These are phyloP conservation scores for Molothrus ater DNA, from an alignment of 2,797 vertebrate species.

Conservation along the genomic window DNA sequence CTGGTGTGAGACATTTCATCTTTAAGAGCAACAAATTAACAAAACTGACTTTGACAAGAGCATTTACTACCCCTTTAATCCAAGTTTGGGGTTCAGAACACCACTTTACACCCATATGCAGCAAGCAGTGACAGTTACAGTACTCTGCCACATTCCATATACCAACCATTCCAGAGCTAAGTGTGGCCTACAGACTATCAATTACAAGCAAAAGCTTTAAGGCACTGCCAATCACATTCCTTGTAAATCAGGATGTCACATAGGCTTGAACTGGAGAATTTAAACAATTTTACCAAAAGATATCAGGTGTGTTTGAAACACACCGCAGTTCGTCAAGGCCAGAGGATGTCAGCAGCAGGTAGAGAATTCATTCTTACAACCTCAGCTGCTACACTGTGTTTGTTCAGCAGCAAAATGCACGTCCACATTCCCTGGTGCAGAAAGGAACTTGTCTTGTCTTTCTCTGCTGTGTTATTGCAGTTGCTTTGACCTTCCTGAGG, in stretches of 20 bases:
- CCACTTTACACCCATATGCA: not conserved
- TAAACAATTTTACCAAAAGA: not conserved
- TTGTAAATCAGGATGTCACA: not conserved
- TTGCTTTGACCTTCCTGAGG: slow-evolving; percentile 33
- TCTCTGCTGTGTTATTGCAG: not conserved
- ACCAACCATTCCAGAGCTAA: not conserved
- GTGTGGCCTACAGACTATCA: not conserved
- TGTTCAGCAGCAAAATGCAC: not conserved
- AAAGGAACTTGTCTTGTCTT: not conserved
- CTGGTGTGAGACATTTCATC: not conserved
- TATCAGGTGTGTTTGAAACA: not conserved
- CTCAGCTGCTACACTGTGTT: not conserved
- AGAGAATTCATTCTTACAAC: not conserved
- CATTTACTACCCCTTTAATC: not conserved
- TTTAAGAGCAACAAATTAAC: not conserved
- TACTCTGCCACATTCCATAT: not conserved
- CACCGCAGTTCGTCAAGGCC: not conserved
- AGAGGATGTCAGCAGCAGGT: not conserved
- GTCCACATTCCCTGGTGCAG: not conserved
- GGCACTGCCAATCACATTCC: not conserved
- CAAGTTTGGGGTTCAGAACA: not conserved
- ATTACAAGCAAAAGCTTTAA: not conserved
- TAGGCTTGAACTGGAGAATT: not conserved
- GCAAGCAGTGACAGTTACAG: not conserved
- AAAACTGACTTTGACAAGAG: not conserved